Conservation (phyloP, 2,888 invertebrate genomes). For the Drosophila acutilabella region DNA sequence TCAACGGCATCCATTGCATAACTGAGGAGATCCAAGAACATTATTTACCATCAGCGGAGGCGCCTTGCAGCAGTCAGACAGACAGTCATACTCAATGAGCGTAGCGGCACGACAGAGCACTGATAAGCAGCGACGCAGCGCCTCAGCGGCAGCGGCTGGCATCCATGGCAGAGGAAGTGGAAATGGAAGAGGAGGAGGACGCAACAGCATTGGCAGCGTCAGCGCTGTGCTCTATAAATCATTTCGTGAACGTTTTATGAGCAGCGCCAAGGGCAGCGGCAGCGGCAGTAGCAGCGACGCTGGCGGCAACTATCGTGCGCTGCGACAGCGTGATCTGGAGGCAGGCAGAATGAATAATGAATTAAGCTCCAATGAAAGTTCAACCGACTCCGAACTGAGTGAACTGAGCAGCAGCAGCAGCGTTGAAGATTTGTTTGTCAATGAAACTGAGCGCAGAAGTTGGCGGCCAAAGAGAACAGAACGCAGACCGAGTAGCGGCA, state of each 20-base stretch:
- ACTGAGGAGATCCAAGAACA: conserved; percentile 28
- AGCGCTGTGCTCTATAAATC: conserved; percentile 68
- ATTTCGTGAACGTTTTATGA: conserved; percentile 67
- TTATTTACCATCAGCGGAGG: conserved; percentile 37
- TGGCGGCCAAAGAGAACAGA: conserved; percentile 57
- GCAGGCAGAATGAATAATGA: conserved; percentile 36
- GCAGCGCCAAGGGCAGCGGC: conserved; percentile 32
- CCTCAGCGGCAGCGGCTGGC: conserved; percentile 44
- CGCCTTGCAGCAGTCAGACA: conserved; percentile 53
- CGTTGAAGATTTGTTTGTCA: conserved; percentile 75
- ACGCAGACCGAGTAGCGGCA: conserved; percentile 15
- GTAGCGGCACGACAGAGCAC: conserved; percentile 45
- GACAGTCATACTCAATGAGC: conserved; percentile 47
- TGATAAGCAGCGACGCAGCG: conserved; percentile 39
- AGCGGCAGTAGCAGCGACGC: conserved; percentile 34
- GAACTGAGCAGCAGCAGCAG: conserved; percentile 62
- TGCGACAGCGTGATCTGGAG: conserved; percentile 76
- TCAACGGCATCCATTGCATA: conserved; percentile 59
- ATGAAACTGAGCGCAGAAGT: conserved; percentile 57
- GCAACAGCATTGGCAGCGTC: conserved; percentile 54
- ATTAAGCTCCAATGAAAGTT: conserved; percentile 41
- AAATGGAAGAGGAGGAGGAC: conserved; percentile 1
- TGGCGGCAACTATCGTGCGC: conserved; percentile 57
- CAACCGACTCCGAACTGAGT: conserved; percentile 25
- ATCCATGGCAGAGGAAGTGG: conserved; percentile 46